Base-by-base conservation (phyloP, 2,888 invertebrate species). In the Xanthorhoe spadicearia region DNA sequence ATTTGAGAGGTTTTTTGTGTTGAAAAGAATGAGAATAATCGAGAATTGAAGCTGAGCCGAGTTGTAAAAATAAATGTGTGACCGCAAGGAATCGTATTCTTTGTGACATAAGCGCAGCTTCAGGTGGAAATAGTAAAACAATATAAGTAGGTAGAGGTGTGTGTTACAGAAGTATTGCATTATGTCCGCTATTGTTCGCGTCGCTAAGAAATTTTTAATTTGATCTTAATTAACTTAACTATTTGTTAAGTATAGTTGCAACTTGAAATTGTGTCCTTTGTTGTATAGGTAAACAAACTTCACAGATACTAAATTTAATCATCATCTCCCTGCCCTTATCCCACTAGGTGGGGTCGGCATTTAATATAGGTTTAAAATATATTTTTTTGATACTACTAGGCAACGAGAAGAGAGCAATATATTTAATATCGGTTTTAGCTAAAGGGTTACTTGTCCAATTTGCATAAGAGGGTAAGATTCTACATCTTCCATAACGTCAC, bases 21-120 rank as follows among this genome's bases (percentile, higher is more conserved):
- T 15, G 38, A 19, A 56, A 52, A 48, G 43, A 56, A 18, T 19
- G 43, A 18, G 54, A 1, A 23, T 19, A 49, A 23, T 50, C 6
- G 4, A 32, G 35, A 52, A 38, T 9, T 48, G 10, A 59, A 62
- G 19, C 46, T 55, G 50, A 62, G 43, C 54, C 35, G 46, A 57
- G 23, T n/a, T 19, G 10, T 54, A 35, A 53, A 61, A 49, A 66
- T 49, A 57, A 28, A 51, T 15, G 43, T 17, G n/a, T 43, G 61
- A 58, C 61, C 58, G 17, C 61, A 66, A 46, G 50, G 54, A 55
- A 17, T 66, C 51, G n/a, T 58, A 51, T 62, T 62, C 61, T 50
- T 46, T 23, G 32, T 58, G 48, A 51, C 23, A 55, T 51, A 50
- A 54, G 49, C 15, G 4, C 32, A 54, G 64, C 38, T 54, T 61